phyloP scores from a whole-genome alignment of 2,113 vertebrate genomes.

The Nothocercus julius region DNA sequence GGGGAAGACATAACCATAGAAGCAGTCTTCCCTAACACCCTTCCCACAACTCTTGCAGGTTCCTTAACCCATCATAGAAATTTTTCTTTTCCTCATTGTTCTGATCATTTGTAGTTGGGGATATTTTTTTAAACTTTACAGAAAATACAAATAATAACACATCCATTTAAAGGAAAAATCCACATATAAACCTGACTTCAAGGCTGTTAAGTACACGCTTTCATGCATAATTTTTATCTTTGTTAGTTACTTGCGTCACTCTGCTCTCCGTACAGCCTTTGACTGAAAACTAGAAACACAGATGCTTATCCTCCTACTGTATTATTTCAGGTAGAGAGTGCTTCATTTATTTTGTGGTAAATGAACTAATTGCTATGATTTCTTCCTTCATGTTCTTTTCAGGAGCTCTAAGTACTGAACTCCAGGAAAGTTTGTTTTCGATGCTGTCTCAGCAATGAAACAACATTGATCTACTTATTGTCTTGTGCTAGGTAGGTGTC shows the following conservation, averaged over 20 bases:
- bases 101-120: neutral
- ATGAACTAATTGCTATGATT: neutral
- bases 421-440: neutral
- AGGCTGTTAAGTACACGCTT: no score
- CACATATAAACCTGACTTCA: neutral
- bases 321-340: neutral
- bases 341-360: neutral
- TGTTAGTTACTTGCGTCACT: neutral
- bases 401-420: neutral
- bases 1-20: neutral
- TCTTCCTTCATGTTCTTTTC: neutral
- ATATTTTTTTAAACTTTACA: neutral
- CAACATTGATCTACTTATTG: neutral
- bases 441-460: neutral
- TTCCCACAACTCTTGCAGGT: neutral
- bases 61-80: neutral
- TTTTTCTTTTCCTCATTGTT: neutral
- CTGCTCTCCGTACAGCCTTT: neutral
- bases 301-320: neutral
- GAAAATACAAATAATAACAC: accelerated
- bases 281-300: neutral
- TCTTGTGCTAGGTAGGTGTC: neutral
- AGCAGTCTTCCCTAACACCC: neutral
- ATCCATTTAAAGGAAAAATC: neutral
- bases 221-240: neutral